These are phyloP conservation scores for Pyrocoelia pectoralis DNA, from an alignment of 2,888 invertebrate species.

Conservation along the genomic window DNA sequence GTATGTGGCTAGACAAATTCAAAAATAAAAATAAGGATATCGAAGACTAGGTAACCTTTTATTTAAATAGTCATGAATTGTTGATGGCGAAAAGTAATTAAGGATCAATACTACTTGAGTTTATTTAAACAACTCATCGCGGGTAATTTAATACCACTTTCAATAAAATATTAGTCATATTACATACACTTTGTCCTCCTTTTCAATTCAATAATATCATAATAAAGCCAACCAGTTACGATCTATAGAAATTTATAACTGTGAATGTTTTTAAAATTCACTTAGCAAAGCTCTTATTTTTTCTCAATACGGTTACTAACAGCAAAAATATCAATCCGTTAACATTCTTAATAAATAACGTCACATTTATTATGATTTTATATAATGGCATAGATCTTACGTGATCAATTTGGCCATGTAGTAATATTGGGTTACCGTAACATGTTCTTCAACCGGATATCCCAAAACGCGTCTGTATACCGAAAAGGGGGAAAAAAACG, in stretches of 20 bases:
- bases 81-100: too few species aligned
- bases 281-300: constrained; percentile 17
- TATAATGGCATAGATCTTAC: not conserved
- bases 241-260: constrained; percentile 19
- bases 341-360: constrained; percentile 22
- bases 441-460: constrained; percentile 3
- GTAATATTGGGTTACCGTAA: not conserved
- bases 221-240: not conserved
- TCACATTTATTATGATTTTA: not conserved
- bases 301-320: constrained; percentile 23
- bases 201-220: not conserved
- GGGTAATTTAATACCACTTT: too few species aligned
- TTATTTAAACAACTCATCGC: too few species aligned
- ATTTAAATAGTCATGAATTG: too few species aligned
- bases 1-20: too few species aligned
- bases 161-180: too few species aligned
- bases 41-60: too few species aligned
- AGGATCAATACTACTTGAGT: too few species aligned
- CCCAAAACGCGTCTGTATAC: not conserved
- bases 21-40: too few species aligned
- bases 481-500: not conserved
- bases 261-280: constrained; percentile 31
- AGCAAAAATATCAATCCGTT: constrained; percentile 23
- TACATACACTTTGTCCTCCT: not conserved
- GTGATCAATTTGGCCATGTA: not conserved